A percentile compares a stretch with the other conserved stretches of the same genome.
These are phyloP conservation scores for Podocnemis expansa DNA, from an alignment of 2,113 vertebrate species.

Conservation along the genomic window DNA sequence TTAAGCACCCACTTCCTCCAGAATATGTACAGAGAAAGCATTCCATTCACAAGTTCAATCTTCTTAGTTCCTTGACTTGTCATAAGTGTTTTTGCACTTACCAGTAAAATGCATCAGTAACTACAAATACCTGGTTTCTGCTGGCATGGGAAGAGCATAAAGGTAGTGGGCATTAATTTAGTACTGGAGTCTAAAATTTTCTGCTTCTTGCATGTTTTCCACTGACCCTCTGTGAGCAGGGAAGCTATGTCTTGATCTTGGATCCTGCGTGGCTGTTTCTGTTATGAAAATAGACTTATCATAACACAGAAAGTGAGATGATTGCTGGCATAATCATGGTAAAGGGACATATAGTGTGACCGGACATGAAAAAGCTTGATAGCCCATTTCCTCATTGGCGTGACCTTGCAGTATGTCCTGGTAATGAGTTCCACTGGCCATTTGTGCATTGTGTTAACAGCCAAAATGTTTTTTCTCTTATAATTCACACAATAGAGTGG, in stretches of 20 bases:
- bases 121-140: background rate
- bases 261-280: background rate
- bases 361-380: background rate
- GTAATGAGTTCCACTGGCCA: background rate
- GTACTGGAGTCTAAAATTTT: background rate
- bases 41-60: background rate
- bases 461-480: background rate
- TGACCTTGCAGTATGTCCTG: background rate
- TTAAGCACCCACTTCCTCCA: background rate
- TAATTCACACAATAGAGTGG: background rate
- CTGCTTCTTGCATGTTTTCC: background rate
- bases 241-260: background rate
- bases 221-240: background rate
- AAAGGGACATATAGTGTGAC: background rate
- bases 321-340: background rate
- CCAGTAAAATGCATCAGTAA: slow-evolving; percentile 39
- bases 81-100: slow-evolving; percentile 25
- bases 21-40: background rate
- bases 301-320: background rate
- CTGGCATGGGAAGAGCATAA: background rate
- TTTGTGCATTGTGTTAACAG: background rate
- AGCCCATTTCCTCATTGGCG: background rate
- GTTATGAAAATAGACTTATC: background rate
- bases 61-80: slow-evolving; percentile 18
- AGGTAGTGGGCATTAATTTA: background rate